These are phyloP conservation scores for Apotomis capreana DNA, from an alignment of 2,888 invertebrate genomes.

Conservation along the genomic window DNA sequence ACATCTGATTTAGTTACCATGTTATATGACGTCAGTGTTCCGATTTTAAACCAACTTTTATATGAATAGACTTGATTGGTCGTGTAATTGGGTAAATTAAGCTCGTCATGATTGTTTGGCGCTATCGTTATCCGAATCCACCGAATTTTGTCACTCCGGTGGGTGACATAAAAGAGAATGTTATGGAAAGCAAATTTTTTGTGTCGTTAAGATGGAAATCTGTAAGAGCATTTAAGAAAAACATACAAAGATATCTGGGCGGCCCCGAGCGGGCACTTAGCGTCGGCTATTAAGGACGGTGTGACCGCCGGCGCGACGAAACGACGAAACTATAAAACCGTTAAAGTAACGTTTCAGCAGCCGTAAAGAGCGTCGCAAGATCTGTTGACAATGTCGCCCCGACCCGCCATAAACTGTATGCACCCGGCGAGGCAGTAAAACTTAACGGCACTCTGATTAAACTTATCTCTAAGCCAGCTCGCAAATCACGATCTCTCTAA, in stretches of 20 bases:
- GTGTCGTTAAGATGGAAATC: slow-evolving; percentile 80
- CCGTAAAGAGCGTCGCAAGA: slow-evolving; percentile 82
- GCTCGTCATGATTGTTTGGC: slow-evolving; percentile 12
- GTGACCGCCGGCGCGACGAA: slow-evolving; percentile 80
- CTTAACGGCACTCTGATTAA: slow-evolving; percentile 82
- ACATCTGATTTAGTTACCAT: slow-evolving; percentile 29
- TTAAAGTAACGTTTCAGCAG: slow-evolving; percentile 83
- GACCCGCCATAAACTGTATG: slow-evolving; percentile 81
- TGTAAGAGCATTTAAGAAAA: slow-evolving; percentile 71
- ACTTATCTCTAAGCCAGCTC: slow-evolving; percentile 72
- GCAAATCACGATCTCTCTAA: slow-evolving; percentile 74
- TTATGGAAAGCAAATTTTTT: slow-evolving; percentile 66
- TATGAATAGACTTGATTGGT: slow-evolving; percentile 23
- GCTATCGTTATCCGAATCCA: slow-evolving; percentile 11
- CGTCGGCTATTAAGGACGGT: slow-evolving; percentile 77
- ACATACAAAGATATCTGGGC: slow-evolving; percentile 73
- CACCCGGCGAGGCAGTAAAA: slow-evolving; percentile 78
- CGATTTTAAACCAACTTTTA: slow-evolving; percentile 21
- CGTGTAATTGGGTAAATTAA: slow-evolving; percentile 10
- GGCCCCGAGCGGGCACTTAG: slow-evolving; percentile 82
- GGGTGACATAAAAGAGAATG: slow-evolving; percentile 53
- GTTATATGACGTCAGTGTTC: slow-evolving; percentile 9
- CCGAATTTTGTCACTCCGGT: slow-evolving; percentile 16
- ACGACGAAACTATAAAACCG: slow-evolving; percentile 83
- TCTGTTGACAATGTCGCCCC: slow-evolving; percentile 83